Base-by-base conservation (phyloP, 2,113 vertebrate genomes). In the Acrocephalus arundinaceus region DNA sequence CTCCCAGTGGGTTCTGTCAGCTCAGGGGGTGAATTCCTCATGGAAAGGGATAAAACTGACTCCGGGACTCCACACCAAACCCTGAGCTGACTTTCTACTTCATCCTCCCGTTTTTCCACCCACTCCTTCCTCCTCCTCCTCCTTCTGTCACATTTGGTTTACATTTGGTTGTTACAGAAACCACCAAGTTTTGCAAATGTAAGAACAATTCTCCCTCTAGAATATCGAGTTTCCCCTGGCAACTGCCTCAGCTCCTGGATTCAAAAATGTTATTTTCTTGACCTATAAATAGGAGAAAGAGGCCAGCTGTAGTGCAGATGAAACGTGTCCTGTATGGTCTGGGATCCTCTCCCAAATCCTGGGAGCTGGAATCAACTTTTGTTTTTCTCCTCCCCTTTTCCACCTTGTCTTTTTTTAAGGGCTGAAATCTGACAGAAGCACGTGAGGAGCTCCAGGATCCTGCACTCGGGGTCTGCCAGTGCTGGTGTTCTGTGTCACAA, bases 171-270 rank as follows among this genome's bases (percentile, higher is more conserved):
- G 18, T 51, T 89, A 65, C 79, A 93, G 92, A 96, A 95, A 96
- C 54, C 83, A 85, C 78, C 96, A 92, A 89, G 70, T 94, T 95
- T 89, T 95, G 80, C 93, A 94, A 96, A 94, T 76, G 92, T 57
- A 92, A 63, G 87, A 96, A 81, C 70, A 62, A 67, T 70, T 92
- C 96, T 97, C 93, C 90, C 80, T 68, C 87, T 67, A 61, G 67
- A 75, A 43, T 93, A 90, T n/a, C 76, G 89, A 94, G 93, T 95
- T 96, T 96, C 94, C 88, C 89, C 95, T 96, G 93, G 96, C 97
- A 98, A 94, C 77, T 70, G 22, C 84, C 67, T 77, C 71, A n/a
- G 52, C 67, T 91, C 94, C 92, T 6, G 76, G 37, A 93, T 85
- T 89, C 39, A 48, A 48, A 91, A 81, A 62, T 23, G 75, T 94